Evolutionary conservation across 1,140 invertebrate genomes (phyloP).

Genomic region (Pteromalus puparum): DNA sequence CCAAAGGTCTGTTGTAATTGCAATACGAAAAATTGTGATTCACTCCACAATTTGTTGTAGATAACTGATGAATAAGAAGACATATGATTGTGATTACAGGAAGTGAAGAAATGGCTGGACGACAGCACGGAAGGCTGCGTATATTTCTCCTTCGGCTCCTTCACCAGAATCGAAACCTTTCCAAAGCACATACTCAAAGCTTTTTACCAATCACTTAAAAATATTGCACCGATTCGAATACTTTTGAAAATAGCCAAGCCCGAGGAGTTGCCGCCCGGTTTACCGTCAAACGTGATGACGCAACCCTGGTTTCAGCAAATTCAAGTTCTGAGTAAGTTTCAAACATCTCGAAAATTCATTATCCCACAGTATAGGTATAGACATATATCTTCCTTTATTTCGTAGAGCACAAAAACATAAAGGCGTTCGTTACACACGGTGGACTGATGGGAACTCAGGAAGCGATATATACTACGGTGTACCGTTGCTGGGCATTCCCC

Average conservation of each 20-base stretch:
- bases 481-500: slow-evolving; percentile 76
- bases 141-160: slow-evolving; percentile 84
- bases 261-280: slow-evolving; percentile 64
- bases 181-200: slow-evolving; percentile 56
- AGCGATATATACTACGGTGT: slow-evolving; percentile 73
- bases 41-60: too few species aligned
- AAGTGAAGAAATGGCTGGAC: slow-evolving; percentile 81
- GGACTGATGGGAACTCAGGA: slow-evolving; percentile 77
- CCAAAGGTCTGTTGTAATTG: slow-evolving; percentile 54
- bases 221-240: slow-evolving; percentile 61
- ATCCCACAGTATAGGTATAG: too few species aligned
- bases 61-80: too few species aligned
- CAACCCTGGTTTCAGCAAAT: slow-evolving; percentile 81
- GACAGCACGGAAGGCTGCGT: slow-evolving; percentile 81
- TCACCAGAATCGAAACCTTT: slow-evolving; percentile 79
- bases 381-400: slow-evolving; percentile 20
- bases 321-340: slow-evolving; percentile 64
- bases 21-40: too few species aligned
- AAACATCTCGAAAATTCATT: not conserved
- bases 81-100: slow-evolving; percentile 67
- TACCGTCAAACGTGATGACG: slow-evolving; percentile 79
- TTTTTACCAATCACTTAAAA: slow-evolving; percentile 62
- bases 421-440: slow-evolving; percentile 78
- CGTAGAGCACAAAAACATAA: slow-evolving; percentile 74
- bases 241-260: slow-evolving; percentile 62